Percentiles rank a stretch among this genome's conserved stretches.
phyloP scores from a whole-genome alignment of 2,797 vertebrate genomes.

The Aplochiton taeniatus region DNA sequence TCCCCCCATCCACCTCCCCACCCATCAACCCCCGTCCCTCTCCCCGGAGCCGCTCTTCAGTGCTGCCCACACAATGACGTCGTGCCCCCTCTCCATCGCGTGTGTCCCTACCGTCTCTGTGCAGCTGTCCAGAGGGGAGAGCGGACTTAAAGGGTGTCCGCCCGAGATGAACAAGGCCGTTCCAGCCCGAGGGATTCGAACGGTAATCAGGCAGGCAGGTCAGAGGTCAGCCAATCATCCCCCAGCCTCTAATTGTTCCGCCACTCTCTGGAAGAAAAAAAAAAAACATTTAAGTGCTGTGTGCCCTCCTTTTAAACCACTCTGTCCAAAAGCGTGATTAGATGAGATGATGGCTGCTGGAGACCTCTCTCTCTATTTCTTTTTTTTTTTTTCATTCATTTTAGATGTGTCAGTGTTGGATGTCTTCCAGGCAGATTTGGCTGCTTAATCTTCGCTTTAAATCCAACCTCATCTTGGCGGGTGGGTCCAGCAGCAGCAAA shows the following conservation, averaged over 20 bases:
- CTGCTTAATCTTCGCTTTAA: constrained; percentile 70
- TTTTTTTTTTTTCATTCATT: neutral
- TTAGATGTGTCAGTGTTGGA: constrained; percentile 45
- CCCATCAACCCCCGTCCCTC: no score
- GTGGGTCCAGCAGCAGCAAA: constrained; percentile 44
- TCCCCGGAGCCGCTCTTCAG: no score
- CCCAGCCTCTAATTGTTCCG: constrained; percentile 50
- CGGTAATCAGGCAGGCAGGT: constrained; percentile 45
- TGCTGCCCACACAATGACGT: no score
- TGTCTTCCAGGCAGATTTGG: constrained; percentile 65
- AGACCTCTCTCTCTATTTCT: constrained; percentile 25
- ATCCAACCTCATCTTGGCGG: constrained; percentile 62
- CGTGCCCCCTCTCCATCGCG: neutral
- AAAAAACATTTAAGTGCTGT: constrained; percentile 14
- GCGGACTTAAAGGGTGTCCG: constrained; percentile 3
- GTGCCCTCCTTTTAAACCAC: neutral
- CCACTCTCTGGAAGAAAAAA: constrained; percentile 30
- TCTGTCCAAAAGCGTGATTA: no score
- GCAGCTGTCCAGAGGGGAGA: constrained; percentile 32
- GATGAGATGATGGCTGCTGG: constrained; percentile 25
- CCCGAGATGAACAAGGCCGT: neutral
- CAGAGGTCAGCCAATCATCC: constrained; percentile 41
- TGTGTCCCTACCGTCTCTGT: constrained; percentile 8
- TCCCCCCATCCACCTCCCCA: no score
- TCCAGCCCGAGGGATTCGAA: neutral